A percentile compares a stretch with the other conserved stretches of the same genome.
phyloP scores from a whole-genome alignment of 2,888 invertebrate species.

The Eristalis pertinax region DNA sequence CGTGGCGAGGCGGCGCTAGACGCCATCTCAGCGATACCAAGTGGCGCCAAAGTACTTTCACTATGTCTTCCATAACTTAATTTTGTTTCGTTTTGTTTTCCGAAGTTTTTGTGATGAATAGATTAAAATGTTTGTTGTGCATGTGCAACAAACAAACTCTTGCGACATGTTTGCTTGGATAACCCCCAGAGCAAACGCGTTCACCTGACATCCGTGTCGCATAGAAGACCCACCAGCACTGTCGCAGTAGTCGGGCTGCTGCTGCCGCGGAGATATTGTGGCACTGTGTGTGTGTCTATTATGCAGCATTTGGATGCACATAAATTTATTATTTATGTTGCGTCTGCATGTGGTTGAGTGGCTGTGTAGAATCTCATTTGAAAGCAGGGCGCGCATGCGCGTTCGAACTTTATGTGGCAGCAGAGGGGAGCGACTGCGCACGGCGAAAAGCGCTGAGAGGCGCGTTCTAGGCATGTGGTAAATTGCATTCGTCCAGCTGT shows the following conservation, averaged over 20 bases:
- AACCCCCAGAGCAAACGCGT: neutral
- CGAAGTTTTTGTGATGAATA: slow-evolving; percentile 45
- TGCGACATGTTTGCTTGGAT: slow-evolving; percentile 21
- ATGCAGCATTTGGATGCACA: slow-evolving; percentile 52
- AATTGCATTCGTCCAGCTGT: slow-evolving; percentile 59
- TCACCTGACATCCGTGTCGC: slow-evolving; percentile 55
- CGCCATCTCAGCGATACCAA: too few species aligned
- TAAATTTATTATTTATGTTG: slow-evolving; percentile 66
- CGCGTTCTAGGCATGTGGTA: slow-evolving; percentile 34
- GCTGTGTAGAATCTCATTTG: slow-evolving; percentile 51
- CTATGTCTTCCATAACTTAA: slow-evolving; percentile 43
- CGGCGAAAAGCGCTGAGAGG: neutral
- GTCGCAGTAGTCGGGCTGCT: slow-evolving; percentile 21
- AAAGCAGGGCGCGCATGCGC: slow-evolving; percentile 42
- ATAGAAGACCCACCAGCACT: slow-evolving; percentile 18
- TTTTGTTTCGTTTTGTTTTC: neutral
- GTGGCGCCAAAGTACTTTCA: slow-evolving; percentile 68
- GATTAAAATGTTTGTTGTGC: slow-evolving; percentile 47
- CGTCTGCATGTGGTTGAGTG: slow-evolving; percentile 33
- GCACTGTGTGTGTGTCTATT: slow-evolving; percentile 2
- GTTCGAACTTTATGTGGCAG: neutral
- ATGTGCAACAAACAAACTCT: slow-evolving; percentile 33
- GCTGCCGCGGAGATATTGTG: neutral
- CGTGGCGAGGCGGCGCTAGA: slow-evolving; percentile 3
- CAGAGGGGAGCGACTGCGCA: slow-evolving; percentile 1